Evolutionary conservation across 2,113 vertebrate species (phyloP).

Genomic region (Penelope pileata): DNA sequence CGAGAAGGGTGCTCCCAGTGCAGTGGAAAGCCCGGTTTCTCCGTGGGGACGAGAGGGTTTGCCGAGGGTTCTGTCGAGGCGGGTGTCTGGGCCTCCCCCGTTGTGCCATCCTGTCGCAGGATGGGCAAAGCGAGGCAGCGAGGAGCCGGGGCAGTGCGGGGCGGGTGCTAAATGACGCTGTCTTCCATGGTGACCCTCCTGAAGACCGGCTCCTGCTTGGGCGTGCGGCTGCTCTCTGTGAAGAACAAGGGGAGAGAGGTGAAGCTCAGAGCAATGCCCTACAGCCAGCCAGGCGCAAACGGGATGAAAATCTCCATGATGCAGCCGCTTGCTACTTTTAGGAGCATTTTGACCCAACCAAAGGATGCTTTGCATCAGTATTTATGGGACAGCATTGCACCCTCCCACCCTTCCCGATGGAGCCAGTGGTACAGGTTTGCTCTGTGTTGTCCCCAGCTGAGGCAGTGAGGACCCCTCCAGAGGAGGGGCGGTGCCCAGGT

Average conservation of each 20-base stretch:
- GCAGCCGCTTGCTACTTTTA: not conserved
- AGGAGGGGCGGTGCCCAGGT: not conserved
- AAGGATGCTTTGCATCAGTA: not conserved
- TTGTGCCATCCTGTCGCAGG: not conserved
- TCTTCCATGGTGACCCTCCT: conserved; percentile 70
- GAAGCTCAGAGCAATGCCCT: not conserved
- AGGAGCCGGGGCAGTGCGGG: not conserved
- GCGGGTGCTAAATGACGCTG: conserved; percentile 44
- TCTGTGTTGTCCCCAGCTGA: not conserved
- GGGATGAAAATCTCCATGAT: not conserved
- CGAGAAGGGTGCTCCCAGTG: fast-evolving
- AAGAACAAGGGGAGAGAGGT: conserved; percentile 37
- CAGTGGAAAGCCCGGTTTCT: not conserved
- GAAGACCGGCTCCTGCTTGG: conserved; percentile 64
- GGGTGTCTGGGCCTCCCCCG: not conserved
- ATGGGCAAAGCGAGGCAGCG: not conserved
- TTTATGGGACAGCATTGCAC: not conserved
- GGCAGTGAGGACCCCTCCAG: fast-evolving
- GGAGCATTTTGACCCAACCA: not conserved
- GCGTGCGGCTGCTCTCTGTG: conserved; percentile 31
- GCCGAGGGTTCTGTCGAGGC: not conserved
- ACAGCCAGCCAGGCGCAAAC: not conserved
- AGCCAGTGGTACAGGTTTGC: not conserved
- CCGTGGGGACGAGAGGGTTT: not conserved
- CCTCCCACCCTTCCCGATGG: not conserved